Percentiles rank a stretch among this genome's conserved stretches.
These are phyloP conservation scores for Brenthis hecate DNA, from an alignment of 2,888 invertebrate genomes.

Conservation along the genomic window DNA sequence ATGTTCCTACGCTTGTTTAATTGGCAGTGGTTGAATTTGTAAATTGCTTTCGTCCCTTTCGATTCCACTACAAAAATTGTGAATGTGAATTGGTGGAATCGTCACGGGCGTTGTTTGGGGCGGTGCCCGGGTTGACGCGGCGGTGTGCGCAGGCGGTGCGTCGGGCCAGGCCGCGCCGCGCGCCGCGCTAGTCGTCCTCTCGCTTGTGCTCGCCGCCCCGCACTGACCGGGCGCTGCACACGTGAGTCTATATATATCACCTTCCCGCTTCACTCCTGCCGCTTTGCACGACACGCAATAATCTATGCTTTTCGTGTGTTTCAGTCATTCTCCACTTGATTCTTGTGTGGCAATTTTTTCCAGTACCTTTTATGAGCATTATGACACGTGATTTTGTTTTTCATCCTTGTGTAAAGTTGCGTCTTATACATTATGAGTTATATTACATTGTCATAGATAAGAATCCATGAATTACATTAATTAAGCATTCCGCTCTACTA, in stretches of 20 bases:
- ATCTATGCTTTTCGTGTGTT: conserved; percentile 25
- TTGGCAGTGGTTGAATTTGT: conserved; percentile 29
- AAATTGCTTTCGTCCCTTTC: conserved; percentile 29
- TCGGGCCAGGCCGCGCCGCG: conserved; percentile 64
- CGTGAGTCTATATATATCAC: conserved; percentile 64
- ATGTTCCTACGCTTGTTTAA: neutral
- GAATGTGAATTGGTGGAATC: conserved; percentile 21
- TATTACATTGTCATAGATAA: neutral
- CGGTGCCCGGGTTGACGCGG: conserved; percentile 52
- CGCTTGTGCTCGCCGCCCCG: conserved; percentile 73
- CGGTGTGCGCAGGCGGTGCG: conserved; percentile 74
- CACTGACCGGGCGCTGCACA: conserved; percentile 76
- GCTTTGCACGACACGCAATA: conserved; percentile 32
- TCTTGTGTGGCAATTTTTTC: neutral
- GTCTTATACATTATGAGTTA: no score
- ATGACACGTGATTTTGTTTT: neutral
- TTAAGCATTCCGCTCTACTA: neutral
- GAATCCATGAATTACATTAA: neutral
- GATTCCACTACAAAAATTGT: conserved; percentile 19
- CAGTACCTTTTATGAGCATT: neutral
- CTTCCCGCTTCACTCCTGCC: conserved; percentile 41
- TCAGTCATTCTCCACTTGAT: conserved; percentile 16
- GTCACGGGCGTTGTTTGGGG: conserved; percentile 38
- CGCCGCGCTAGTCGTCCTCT: conserved; percentile 67
- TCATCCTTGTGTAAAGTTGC: neutral